Evolutionary conservation across 2,113 vertebrate species (phyloP), one percentile per base, ranked within the genome.

Genomic region (Ploceus nigricollis): DNA sequence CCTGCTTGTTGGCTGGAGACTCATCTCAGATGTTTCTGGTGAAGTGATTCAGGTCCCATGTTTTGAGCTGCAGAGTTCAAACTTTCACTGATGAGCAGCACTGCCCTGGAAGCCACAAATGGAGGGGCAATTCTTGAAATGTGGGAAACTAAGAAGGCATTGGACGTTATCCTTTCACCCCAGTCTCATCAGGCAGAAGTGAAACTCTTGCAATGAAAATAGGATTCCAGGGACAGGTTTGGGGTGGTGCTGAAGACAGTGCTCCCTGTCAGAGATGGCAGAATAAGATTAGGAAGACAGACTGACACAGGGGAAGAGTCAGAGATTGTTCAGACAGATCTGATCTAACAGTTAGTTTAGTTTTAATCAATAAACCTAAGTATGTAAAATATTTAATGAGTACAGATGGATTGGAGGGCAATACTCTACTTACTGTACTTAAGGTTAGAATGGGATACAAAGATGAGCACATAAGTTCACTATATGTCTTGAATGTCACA

Each of bases 141-240:
- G 3, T 20, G 33, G 4, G 56, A n/a, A 53, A 31, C 2, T 7
- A 35, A 40, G 37, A n/a, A 0, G 8, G 40, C 4, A 15, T 7
- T 28, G 24, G 31, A 8, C 6, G 5, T 37, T 57, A 20, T 24
- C 7, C 2, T 56, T 5, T 72, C 18, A 6, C 5, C 11, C 9
- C 2, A 3, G 27, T 22, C 21, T 90, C 48, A 37, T 18, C 15
- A 64, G 70, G 44, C 28, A 76, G 44, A 76, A 76, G 1, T 35
- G 33, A 58, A 82, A 60, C 8, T 58, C 33, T 51, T 44, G 15
- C 9, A 39, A 25, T 64, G 37, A 60, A 71, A 82, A 39, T 5
- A 35, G 3, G 10, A 3, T 87, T 28, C 5, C 16, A 58, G 69
- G 25, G 60, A 4, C 18, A 30, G 40, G 19, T 64, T 56, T 93